A percentile compares a stretch with the other conserved stretches of the same genome.
Evolutionary conservation across 2,888 invertebrate species (phyloP).

Genomic region (Epistrophe grossulariae): DNA sequence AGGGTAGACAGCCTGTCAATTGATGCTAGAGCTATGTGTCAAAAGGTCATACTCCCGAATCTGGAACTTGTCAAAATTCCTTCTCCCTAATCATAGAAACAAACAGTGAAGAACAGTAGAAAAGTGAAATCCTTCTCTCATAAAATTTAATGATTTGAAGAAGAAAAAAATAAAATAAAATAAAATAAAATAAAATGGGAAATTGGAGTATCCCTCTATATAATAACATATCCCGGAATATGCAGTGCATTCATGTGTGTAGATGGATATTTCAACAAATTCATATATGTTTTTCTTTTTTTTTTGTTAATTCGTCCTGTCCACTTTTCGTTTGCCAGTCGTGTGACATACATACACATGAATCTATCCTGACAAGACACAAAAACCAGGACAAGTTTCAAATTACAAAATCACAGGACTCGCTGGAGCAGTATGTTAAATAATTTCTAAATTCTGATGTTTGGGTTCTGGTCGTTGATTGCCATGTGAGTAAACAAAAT

Average conservation of each 20-base stretch:
- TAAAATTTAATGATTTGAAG: conserved; percentile 42
- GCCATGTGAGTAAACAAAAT: conserved; percentile 74
- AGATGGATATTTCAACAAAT: conserved; percentile 73
- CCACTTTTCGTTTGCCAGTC: conserved; percentile 48
- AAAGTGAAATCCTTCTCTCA: conserved; percentile 42
- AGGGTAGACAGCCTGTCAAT: conserved; percentile 66
- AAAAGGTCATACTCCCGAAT: conserved; percentile 66
- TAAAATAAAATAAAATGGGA: conserved; percentile 31
- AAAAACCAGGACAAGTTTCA: conserved; percentile 49
- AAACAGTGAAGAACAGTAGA: conserved; percentile 40
- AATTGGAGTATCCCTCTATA: conserved; percentile 54
- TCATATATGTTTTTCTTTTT: conserved; percentile 34
- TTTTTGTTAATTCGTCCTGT: conserved; percentile 39
- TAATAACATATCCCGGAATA: conserved; percentile 32
- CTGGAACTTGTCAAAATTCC: conserved; percentile 65
- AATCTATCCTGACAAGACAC: conserved; percentile 57
- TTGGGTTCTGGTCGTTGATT: conserved; percentile 72
- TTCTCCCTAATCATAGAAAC: conserved; percentile 23
- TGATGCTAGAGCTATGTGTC: conserved; percentile 66
- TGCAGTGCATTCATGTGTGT: conserved; percentile 63
- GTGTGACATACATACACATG: conserved; percentile 38
- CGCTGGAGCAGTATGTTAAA: conserved; percentile 50
- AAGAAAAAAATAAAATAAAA: conserved; percentile 25
- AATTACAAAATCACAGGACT: conserved; percentile 60
- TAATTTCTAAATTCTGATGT: conserved; percentile 57